Evolutionary conservation across 2,797 vertebrate genomes (phyloP).

Genomic region (Xiphorhynchus erythropygius): DNA sequence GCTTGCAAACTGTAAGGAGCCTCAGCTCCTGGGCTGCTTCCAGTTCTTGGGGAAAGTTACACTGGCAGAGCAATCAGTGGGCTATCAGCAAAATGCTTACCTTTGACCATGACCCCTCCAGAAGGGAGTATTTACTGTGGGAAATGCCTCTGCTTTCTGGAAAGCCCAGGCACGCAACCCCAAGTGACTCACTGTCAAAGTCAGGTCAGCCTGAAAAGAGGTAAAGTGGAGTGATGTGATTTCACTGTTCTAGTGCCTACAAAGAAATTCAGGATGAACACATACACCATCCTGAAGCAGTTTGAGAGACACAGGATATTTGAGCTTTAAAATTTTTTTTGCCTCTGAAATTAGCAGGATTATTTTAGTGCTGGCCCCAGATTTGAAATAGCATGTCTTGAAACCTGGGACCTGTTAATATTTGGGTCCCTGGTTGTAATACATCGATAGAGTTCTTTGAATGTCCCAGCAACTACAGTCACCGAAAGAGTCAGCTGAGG

Average conservation of each 20-base stretch:
- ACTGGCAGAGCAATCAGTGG: not conserved
- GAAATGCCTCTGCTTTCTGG: not conserved
- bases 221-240: not conserved
- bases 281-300: constrained; percentile 15
- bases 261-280: not conserved
- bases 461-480: not conserved
- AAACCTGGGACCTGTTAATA: not conserved
- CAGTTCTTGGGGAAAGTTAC: not conserved
- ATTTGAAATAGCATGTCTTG: not conserved
- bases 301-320: not conserved
- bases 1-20: not conserved
- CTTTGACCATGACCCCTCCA: not conserved
- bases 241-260: not conserved
- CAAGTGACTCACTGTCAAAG: fast-evolving
- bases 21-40: not conserved
- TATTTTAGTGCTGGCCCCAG: constrained; percentile 20
- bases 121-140: not conserved
- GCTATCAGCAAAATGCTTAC: not conserved
- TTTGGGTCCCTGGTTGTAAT: not conserved
- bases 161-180: not conserved
- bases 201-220: not conserved
- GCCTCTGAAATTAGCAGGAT: constrained; percentile 25
- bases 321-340: not conserved
- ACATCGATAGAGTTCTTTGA: not conserved
- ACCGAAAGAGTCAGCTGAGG: not conserved